Base-by-base conservation (phyloP, 2,797 vertebrate species). In the Clarias pachynema region DNA sequence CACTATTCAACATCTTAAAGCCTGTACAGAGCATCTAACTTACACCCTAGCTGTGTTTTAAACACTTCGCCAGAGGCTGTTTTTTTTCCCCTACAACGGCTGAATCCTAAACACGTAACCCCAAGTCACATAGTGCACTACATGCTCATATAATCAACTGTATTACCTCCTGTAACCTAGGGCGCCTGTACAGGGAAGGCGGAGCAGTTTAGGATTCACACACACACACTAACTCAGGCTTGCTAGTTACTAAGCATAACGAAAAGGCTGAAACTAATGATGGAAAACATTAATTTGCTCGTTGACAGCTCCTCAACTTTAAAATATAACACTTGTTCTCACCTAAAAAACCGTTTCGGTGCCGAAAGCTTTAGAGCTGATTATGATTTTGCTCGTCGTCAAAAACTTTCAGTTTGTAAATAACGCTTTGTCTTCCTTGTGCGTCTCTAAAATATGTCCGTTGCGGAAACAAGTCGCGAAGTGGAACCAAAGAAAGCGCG, bases 341-440 rank as follows among this genome's bases (percentile, higher is more conserved):
- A 88, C 89, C 89, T 84, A 74, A 37, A 34, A 60, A 63, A 5
- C 16, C 69, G 59, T 29, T n/a, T 74, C 7, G 0, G 3, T 24
- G 22, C 14, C 66, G 9, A 63, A 56, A 16, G 0, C 40, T 18
- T 4, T 34, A 7, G 15, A 53, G 18, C 20, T 16, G 5, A 14
- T 10, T 44, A 3, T 81, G 24, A 60, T 79, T 80, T 83, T 56
- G 63, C 10, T 60, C 44, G 12, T 22, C 49, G 44, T 59, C 70
- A 63, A 10, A 53, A 90, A 89, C 83, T 89, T 89, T 89, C 81
- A 88, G 68, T 87, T 88, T 82, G 88, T 89, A 89, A 88, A 90
- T 86, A 49, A 88, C 68, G 44, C 74, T 40, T 63, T 65, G 44
- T 83, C 56, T 88, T 84, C 81, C 84, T 57, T 79, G 87, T 89